A percentile compares a stretch with the other conserved stretches of the same genome.
Conservation (phyloP, 2,113 vertebrate species). For the Heteronetta atricapilla region DNA sequence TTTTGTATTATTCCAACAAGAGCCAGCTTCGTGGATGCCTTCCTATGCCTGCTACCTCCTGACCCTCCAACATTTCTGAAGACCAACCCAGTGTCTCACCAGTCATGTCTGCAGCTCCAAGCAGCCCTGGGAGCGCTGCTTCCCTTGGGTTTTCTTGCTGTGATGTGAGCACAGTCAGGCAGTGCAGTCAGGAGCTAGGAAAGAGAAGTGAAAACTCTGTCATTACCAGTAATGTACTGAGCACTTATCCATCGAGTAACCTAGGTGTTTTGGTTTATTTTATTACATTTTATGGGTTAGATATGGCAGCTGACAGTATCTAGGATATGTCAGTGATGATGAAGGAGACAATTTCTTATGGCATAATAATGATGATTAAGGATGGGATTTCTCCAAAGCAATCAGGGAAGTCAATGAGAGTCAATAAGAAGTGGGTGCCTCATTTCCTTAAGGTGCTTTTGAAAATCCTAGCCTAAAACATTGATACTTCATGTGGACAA, state of each 20-base stretch:
- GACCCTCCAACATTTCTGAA: neutral
- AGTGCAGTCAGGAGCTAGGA: neutral
- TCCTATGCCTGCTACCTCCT: neutral
- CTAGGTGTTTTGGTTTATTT: neutral
- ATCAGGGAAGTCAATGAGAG: conserved; percentile 24
- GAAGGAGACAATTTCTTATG: neutral
- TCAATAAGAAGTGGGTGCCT: conserved; percentile 4
- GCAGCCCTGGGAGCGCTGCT: neutral
- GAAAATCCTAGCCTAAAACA: conserved; percentile 31
- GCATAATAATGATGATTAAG: conserved; percentile 12
- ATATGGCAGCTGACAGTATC: neutral
- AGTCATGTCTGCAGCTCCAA: neutral
- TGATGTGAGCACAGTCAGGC: fast-evolving
- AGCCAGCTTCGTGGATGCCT: neutral
- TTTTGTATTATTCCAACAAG: neutral
- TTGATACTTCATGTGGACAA: neutral
- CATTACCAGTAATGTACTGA: neutral
- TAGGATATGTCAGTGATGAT: neutral
- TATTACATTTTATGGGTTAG: neutral
- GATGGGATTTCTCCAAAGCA: neutral
- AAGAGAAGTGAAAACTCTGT: neutral
- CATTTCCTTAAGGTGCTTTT: conserved; percentile 34
- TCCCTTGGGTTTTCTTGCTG: neutral
- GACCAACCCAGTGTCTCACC: neutral
- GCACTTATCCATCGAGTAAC: neutral